Conservation (phyloP, 2,113 vertebrate species). For the Naja naja region DNA sequence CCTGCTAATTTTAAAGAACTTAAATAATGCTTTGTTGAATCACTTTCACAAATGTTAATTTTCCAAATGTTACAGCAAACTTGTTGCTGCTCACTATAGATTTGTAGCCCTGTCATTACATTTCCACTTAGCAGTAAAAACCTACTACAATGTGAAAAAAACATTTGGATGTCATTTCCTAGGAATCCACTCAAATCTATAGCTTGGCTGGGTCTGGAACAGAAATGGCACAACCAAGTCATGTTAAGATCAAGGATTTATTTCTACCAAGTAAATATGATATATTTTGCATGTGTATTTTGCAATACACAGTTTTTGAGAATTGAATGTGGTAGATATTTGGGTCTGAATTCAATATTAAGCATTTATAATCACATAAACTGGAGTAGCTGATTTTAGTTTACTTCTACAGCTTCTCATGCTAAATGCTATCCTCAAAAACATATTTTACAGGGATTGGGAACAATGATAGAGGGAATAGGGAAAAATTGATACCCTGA, state of each 20-base stretch:
- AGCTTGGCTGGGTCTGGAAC: neutral
- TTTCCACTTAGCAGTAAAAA: neutral
- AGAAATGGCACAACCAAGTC: neutral
- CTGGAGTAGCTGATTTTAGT: neutral
- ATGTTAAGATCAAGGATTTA: neutral
- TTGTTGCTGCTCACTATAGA: neutral
- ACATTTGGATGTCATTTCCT: neutral
- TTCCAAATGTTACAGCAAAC: neutral
- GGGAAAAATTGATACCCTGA: neutral
- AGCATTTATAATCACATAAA: neutral
- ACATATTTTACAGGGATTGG: neutral
- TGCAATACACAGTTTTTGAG: constrained; percentile 6
- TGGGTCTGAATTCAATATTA: neutral
- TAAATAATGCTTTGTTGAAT: neutral
- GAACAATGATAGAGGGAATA: neutral
- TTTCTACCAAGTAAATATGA: neutral
- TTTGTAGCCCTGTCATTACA: neutral
- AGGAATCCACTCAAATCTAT: neutral
- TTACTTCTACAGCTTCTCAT: neutral
- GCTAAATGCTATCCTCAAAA: neutral
- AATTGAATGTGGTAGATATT: neutral
- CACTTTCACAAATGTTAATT: neutral
- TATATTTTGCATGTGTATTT: neutral
- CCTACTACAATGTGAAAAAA: neutral
- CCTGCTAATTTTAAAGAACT: neutral